Conservation (phyloP, 2,797 vertebrate genomes). For the Sebastes iracundus region DNA sequence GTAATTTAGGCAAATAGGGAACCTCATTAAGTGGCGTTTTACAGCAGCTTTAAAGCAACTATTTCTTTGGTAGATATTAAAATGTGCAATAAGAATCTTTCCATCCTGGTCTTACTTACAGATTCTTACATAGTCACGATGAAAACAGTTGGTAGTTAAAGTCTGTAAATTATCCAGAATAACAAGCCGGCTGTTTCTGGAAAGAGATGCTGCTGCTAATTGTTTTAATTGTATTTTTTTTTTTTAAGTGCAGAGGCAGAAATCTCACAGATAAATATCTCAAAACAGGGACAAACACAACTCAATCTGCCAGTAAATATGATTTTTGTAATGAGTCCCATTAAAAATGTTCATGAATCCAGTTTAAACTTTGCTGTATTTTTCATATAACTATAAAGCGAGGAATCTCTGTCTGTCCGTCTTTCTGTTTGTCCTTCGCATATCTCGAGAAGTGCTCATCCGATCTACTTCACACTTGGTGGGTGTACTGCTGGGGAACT, state of each 20-base stretch:
- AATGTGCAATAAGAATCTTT: too few relatives aligned
- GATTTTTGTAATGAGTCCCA: background rate
- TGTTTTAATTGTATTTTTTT: background rate
- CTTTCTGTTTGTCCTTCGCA: too few relatives aligned
- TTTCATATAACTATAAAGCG: background rate
- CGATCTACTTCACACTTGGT: too few relatives aligned
- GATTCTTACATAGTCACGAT: background rate
- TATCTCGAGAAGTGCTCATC: too few relatives aligned
- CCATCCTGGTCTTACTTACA: background rate
- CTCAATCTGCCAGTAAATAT: background rate
- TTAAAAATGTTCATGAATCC: background rate
- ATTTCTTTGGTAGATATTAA: conserved; percentile 11
- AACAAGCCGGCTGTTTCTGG: conserved; percentile 3
- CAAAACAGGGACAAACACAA: background rate
- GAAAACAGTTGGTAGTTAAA: background rate
- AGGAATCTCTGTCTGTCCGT: too few relatives aligned
- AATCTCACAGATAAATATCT: background rate
- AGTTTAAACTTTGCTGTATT: background rate
- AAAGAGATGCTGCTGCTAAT: background rate
- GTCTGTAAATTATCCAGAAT: background rate
- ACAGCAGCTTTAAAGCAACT: background rate
- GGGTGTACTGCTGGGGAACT: too few relatives aligned
- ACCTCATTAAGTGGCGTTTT: background rate
- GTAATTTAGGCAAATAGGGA: background rate
- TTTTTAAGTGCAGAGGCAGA: background rate